phyloP scores from a whole-genome alignment of 2,113 vertebrate species.

The Halichoeres trimaculatus region DNA sequence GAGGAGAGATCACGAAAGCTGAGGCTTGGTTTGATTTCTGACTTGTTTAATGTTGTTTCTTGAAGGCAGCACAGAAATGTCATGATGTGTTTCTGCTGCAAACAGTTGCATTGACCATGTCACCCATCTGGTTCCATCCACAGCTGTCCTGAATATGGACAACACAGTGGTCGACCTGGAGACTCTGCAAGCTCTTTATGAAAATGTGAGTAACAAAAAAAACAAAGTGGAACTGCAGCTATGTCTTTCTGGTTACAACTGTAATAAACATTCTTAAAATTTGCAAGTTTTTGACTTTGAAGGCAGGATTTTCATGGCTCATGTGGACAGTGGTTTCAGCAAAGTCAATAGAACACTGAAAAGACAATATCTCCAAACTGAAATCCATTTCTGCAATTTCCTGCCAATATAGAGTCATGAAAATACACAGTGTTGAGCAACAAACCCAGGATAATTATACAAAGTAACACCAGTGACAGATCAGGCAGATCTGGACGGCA shows the following conservation, averaged over 20 bases:
- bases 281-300: constrained; percentile 31
- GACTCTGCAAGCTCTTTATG: constrained; percentile 96
- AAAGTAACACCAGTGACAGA: constrained; percentile 60
- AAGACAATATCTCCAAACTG: constrained; percentile 47
- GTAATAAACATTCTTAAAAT: constrained; percentile 32
- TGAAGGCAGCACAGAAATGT: constrained; percentile 33
- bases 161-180: constrained; percentile 95
- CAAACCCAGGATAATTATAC: constrained; percentile 49
- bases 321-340: constrained; percentile 40
- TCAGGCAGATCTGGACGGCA: constrained; percentile 51
- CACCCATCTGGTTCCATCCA: constrained; percentile 45
- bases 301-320: constrained; percentile 13
- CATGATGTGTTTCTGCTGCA: constrained; percentile 38
- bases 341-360: constrained; percentile 45
- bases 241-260: constrained; percentile 36
- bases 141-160: constrained; percentile 98
- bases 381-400: constrained; percentile 44
- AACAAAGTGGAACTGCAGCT: constrained; percentile 10
- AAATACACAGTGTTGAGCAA: constrained; percentile 63
- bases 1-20: constrained; percentile 7
- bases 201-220: constrained; percentile 93
- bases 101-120: constrained; percentile 57
- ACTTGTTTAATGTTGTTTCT: constrained; percentile 45
- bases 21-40: constrained; percentile 48
- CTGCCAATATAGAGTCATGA: constrained; percentile 50